Base-by-base conservation (phyloP, 2,888 invertebrate genomes). In the Drosophila paracracens region DNA sequence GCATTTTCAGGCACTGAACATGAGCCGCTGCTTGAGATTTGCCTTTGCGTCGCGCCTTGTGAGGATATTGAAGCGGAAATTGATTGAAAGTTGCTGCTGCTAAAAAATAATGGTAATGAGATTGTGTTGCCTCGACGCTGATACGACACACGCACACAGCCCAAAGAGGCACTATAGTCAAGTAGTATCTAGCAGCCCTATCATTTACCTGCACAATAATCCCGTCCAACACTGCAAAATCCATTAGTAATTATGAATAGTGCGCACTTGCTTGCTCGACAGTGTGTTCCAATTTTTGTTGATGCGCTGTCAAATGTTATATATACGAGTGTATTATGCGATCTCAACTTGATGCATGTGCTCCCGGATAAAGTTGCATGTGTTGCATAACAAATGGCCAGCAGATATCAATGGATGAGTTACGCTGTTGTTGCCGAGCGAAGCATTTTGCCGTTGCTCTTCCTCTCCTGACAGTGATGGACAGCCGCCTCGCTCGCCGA, bases 11-110 rank as follows among this genome's bases (percentile, higher is more conserved):
- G 50, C 65, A 53, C 36, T 64, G 70, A 54, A 67, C 74, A 78
- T 73, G 60, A 68, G 74, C 50, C 50, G 67, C 59, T 78, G 57
- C 82, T 84, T 71, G 72, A 82, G 76, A 88, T 81, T 89, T 70
- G 64, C 71, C 52, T 54, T 52, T 52, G 48, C 35, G 29, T 40
- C 10, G 67, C 60, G 63, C 74, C 67, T 74, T 66, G 36, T 71
- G 67, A 56, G 90, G 90, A 88, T 90, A 88, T 90, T 87, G 89
- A 74, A 68, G 52, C 74, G 89, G 87, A 87, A 87, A 86, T 87
- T 87, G 87, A 87, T 87, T 86, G 87, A 88, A 87, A 88, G 83
- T 88, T 88, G 70, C 70, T 71, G 67, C 77, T 74, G 76, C 75
- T 80, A 53, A 76, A 89, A 80, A 71, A 71, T 82, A 83, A 88